These are phyloP conservation scores for Volucella inanis DNA, from an alignment of 2,888 invertebrate species.

Conservation along the genomic window DNA sequence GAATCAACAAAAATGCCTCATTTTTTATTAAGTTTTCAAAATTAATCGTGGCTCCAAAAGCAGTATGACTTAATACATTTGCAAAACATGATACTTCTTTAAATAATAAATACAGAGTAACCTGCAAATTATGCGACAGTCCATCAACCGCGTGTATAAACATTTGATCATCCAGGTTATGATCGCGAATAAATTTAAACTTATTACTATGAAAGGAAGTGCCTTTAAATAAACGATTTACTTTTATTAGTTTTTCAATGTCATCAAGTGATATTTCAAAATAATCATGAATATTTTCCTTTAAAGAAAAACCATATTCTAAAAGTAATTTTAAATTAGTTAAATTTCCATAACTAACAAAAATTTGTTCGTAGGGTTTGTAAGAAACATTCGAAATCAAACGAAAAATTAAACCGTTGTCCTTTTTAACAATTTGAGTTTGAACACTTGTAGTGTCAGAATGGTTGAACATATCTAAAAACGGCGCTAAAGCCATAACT, in stretches of 20 bases:
- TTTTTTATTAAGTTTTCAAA: conserved; percentile 73
- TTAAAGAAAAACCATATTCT: conserved; percentile 93
- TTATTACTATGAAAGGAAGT: conserved; percentile 84
- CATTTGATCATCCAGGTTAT: conserved; percentile 86
- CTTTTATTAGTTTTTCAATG: conserved; percentile 83
- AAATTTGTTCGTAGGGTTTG: conserved; percentile 89
- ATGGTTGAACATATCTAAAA: conserved; percentile 95
- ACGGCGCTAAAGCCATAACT: conserved; percentile 91
- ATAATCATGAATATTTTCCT: conserved; percentile 87
- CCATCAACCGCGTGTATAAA: conserved; percentile 86
- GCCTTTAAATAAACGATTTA: conserved; percentile 77
- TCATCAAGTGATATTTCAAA: conserved; percentile 86
- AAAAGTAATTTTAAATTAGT: conserved; percentile 91
- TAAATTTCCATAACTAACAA: conserved; percentile 94
- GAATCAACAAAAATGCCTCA: conserved; percentile 77
- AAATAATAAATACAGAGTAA: conserved; percentile 81
- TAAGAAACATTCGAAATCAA: conserved; percentile 80
- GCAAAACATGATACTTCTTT: conserved; percentile 80
- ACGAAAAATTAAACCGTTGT: conserved; percentile 76
- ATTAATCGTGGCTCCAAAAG: conserved; percentile 80
- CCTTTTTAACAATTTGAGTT: conserved; percentile 79
- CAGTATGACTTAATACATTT: conserved; percentile 81
- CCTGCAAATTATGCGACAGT: conserved; percentile 87
- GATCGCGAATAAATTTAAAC: conserved; percentile 86
- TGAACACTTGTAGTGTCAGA: conserved; percentile 86